These are phyloP conservation scores for Toxotes chatareus DNA, from an alignment of 2,113 vertebrate genomes.

Conservation along the genomic window DNA sequence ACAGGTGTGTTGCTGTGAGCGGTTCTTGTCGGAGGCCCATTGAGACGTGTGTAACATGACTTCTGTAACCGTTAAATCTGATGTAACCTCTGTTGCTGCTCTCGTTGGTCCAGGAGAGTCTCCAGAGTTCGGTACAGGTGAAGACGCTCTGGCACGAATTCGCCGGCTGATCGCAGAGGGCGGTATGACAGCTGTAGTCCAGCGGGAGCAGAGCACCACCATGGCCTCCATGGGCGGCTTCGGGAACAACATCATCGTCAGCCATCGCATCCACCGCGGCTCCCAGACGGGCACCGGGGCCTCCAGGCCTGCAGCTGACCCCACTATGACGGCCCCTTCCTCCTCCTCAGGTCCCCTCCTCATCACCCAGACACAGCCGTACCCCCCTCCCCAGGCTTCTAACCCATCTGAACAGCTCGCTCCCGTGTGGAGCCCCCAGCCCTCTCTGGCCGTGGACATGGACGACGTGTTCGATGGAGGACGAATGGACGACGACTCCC, in stretches of 20 bases:
- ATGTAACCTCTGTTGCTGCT: background rate
- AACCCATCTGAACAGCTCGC: conserved; percentile 6
- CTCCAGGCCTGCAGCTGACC: conserved; percentile 45
- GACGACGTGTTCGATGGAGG: conserved; percentile 73
- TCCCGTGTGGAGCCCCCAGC: conserved; percentile 52
- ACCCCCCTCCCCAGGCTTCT: conserved; percentile 7
- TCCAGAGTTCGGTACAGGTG: conserved; percentile 85
- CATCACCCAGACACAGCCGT: conserved; percentile 39
- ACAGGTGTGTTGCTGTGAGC: no score
- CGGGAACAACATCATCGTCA: conserved; percentile 99
- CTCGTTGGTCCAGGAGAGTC: conserved; percentile 82
- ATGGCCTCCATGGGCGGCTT: conserved; percentile 99
- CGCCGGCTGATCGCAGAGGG: conserved; percentile 96
- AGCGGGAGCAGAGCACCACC: conserved; percentile 98
- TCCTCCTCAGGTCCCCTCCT: conserved; percentile 60
- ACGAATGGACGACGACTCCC: conserved; percentile 55
- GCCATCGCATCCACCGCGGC: conserved; percentile 97
- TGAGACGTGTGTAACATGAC: no score
- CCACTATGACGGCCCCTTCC: conserved; percentile 32
- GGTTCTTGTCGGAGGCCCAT: no score
- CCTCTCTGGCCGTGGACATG: conserved; percentile 56
- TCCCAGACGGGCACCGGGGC: conserved; percentile 89
- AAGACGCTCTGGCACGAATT: conserved; percentile 94
- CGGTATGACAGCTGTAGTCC: conserved; percentile 98
- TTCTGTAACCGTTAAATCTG: no score